Evolutionary conservation across 2,888 invertebrate species (phyloP), one percentile per base, ranked within the genome.

Genomic region (Odontomyia ornata): DNA sequence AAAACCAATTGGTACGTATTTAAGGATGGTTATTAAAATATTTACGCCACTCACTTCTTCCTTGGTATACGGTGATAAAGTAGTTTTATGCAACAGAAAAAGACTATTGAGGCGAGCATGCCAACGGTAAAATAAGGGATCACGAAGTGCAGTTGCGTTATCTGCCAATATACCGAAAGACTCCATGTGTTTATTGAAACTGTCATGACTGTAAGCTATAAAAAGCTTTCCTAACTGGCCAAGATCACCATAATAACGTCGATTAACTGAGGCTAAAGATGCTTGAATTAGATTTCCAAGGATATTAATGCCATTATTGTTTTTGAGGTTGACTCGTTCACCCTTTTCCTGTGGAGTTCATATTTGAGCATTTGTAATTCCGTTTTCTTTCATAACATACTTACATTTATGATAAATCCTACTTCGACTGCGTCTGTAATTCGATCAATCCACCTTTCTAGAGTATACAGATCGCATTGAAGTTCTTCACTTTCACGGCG

Each of bases 221-320:
- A 92, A 88, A 15, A 92, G 89, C 82, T 94, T 94, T 0, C 93
- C 93, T 87, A 91, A 88, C 86, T 94, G 94, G 86, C 94, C 93
- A 57, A 93, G 81, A 84, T 93, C 91, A 0, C 94, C 94, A 83
- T 93, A 93, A 83, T 91, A 88, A 57, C 86, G 86, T 0, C 88
- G 85, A 86, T 93, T 93, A 13, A 89, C 88, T 72, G 92, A 91
- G 72, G 93, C 83, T 76, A 89, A 88, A 72, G 90, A 89, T 0
- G 92, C 88, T 85, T 94, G 94, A 83, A 94, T 87, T 78, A 94
- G 88, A 85, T 94, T 92, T 11, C 93, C 94, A 28, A 94, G 87
- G 7, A 90, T 85, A 82, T 94, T 92, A 80, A 93, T 93, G 5
- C 93, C 93, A 1, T 88, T 89, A 65, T 87, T 87, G 82, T 93